A percentile compares a stretch with the other conserved stretches of the same genome.
Evolutionary conservation across 2,113 vertebrate genomes (phyloP).

Genomic region (Crotalus helleri): DNA sequence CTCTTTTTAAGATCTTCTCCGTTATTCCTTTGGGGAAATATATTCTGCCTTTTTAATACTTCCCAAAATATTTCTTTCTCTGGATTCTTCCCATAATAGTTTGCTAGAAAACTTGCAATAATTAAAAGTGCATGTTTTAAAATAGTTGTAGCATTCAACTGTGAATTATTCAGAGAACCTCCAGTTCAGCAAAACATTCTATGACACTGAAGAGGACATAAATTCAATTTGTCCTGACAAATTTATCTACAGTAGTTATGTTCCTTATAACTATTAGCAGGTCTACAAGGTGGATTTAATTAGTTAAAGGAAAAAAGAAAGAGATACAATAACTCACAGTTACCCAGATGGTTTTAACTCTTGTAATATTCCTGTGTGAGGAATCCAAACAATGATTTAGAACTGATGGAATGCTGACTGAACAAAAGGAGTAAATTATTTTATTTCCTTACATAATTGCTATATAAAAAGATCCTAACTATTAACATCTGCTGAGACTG

Average conservation of each 20-base stretch:
- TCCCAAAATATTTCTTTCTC: too few relatives aligned
- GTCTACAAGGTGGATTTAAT: not conserved
- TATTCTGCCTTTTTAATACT: too few relatives aligned
- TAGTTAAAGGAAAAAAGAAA: not conserved
- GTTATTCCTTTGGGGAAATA: too few relatives aligned
- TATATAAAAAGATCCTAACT: not conserved
- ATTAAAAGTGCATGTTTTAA: not conserved
- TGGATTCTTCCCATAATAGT: not conserved
- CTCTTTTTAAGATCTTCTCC: too few relatives aligned
- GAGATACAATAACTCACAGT: not conserved
- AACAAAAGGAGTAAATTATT: not conserved
- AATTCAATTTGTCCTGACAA: not conserved
- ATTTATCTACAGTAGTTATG: not conserved
- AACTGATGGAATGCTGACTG: not conserved
- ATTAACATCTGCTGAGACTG: not conserved
- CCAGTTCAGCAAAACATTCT: not conserved
- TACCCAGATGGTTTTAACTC: not conserved
- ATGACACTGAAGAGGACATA: not conserved
- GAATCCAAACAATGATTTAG: not conserved
- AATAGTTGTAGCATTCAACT: not conserved
- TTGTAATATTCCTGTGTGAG: not conserved
- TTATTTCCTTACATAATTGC: not conserved
- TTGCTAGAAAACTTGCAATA: not conserved
- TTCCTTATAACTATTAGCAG: not conserved
- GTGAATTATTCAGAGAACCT: not conserved